phyloP scores from a whole-genome alignment of 2,113 vertebrate species.

The Pomatorhinus ruficollis region DNA sequence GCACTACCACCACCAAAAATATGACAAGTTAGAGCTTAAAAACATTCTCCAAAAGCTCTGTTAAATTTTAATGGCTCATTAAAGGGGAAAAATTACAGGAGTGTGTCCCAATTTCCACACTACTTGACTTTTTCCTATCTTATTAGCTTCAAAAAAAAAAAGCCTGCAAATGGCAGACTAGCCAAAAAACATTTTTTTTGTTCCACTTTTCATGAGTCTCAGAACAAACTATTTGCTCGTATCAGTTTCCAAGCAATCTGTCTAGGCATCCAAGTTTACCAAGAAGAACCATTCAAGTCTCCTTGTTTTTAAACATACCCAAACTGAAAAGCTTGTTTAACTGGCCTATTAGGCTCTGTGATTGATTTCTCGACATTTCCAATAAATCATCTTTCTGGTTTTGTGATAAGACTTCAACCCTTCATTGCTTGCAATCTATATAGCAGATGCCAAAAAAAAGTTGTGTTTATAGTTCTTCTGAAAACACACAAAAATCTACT shows the following conservation, averaged over 20 bases:
- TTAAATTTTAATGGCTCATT: background rate
- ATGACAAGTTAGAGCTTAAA: background rate
- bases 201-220: background rate
- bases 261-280: background rate
- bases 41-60: background rate
- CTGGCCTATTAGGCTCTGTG: background rate
- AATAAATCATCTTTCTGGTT: background rate
- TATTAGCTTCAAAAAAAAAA: background rate
- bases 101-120: background rate
- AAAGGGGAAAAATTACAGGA: background rate
- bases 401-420: background rate
- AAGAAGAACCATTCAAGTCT: background rate
- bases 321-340: background rate
- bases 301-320: background rate
- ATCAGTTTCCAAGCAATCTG: slow-evolving; percentile 15
- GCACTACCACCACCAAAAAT: background rate
- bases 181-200: background rate
- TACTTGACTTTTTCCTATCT: background rate
- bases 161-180: background rate
- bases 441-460: background rate
- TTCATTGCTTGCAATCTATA: background rate
- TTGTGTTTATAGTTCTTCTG: background rate
- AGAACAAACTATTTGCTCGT: background rate
- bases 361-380: background rate
- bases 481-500: background rate